A percentile compares a stretch with the other conserved stretches of the same genome.
These are phyloP conservation scores for Cephus rjabovi DNA, from an alignment of 2,888 invertebrate species.

Conservation along the genomic window DNA sequence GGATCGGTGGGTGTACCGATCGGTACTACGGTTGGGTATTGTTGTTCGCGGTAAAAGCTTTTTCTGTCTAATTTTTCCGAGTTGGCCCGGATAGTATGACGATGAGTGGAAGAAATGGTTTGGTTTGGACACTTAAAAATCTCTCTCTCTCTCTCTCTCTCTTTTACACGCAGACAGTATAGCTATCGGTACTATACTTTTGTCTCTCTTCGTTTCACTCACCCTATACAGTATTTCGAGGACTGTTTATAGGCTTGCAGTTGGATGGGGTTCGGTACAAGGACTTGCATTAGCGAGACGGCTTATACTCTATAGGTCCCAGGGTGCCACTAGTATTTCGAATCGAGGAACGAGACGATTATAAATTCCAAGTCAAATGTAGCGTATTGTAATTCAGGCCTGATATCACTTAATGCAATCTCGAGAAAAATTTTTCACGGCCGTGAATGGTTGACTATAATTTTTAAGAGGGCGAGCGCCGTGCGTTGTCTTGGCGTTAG, in stretches of 20 bases:
- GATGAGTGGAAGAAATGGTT: not conserved
- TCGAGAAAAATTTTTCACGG: slow-evolving; percentile 30
- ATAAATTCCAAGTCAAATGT: slow-evolving; percentile 65
- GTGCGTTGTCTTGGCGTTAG: not conserved
- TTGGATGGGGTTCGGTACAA: slow-evolving; percentile 25
- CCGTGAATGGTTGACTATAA: not conserved
- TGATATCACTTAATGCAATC: slow-evolving; percentile 63
- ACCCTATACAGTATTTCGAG: not conserved
- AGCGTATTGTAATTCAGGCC: slow-evolving; percentile 61
- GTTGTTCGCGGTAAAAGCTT: not conserved
- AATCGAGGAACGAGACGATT: slow-evolving; percentile 50
- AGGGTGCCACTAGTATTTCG: slow-evolving; percentile 52
- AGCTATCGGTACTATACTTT: not conserved
- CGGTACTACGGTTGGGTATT: not conserved
- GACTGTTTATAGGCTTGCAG: slow-evolving; percentile 21
- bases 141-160: slow-evolving; percentile 10
- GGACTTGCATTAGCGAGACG: slow-evolving; percentile 55
- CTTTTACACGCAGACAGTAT: not conserved
- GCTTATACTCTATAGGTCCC: slow-evolving; percentile 59
- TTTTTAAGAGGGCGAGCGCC: not conserved
- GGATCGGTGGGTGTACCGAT: not conserved
- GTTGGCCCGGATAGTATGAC: not conserved
- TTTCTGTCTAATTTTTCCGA: not conserved
- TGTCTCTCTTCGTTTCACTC: not conserved
- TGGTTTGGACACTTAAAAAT: not conserved